Conservation (phyloP, 1,140 invertebrate species). For the Sycophila sp. region DNA sequence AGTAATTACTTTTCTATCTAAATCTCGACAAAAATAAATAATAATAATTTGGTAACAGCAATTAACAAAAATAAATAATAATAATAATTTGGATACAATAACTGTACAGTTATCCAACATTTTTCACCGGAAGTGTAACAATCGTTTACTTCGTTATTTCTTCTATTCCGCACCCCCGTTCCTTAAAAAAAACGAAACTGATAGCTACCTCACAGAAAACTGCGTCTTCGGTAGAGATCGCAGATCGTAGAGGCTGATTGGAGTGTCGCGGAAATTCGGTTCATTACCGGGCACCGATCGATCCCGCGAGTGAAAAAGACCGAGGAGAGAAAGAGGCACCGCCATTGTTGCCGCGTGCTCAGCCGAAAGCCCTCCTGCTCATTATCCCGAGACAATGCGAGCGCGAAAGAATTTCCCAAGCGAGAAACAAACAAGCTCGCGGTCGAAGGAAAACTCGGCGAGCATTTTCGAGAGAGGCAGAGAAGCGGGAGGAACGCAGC, state of each 20-base stretch:
- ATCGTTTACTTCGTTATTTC: no score
- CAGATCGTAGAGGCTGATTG: neutral
- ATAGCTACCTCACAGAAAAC: no score
- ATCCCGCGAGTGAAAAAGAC: neutral
- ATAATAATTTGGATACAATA: no score
- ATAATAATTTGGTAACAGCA: no score
- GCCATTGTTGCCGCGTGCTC: neutral
- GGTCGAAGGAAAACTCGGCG: neutral
- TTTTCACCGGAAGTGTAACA: no score
- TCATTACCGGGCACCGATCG: constrained; percentile 14
- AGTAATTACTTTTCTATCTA: no score
- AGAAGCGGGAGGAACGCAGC: constrained; percentile 27
- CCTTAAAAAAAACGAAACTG: no score
- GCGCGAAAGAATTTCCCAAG: constrained; percentile 40
- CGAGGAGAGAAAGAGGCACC: neutral
- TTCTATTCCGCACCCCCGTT: no score
- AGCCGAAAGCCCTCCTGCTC: constrained; percentile 43
- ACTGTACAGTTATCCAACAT: no score
- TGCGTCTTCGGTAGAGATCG: neutral
- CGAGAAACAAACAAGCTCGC: constrained; percentile 40
- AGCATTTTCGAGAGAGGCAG: constrained; percentile 21
- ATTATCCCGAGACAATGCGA: constrained; percentile 50
- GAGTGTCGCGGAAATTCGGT: constrained; percentile 4
- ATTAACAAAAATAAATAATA: no score
- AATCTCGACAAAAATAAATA: no score